A percentile compares a stretch with the other conserved stretches of the same genome.
These are phyloP conservation scores for Forficula auricularia DNA, from an alignment of 1,140 invertebrate species.

Conservation along the genomic window DNA sequence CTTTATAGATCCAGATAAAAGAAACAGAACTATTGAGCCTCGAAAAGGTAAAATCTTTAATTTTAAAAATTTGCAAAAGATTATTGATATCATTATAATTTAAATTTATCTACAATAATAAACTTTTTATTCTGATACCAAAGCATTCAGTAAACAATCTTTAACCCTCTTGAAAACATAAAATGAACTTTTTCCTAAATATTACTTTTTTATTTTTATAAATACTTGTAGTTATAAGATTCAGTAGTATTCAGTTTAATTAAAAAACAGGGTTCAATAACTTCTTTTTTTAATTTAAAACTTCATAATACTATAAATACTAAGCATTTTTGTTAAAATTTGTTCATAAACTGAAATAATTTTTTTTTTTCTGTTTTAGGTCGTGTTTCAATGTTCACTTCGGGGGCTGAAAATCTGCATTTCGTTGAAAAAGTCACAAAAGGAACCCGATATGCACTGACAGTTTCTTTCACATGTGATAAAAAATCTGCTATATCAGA, in stretches of 20 bases:
- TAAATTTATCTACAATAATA: conserved; percentile 3
- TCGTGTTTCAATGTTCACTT: conserved; percentile 67
- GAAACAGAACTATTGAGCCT: conserved; percentile 55
- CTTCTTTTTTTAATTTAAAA: too few relatives aligned
- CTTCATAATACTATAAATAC: too few relatives aligned
- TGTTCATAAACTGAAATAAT: too few relatives aligned
- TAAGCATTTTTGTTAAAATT: too few relatives aligned
- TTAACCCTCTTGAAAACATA: too few relatives aligned
- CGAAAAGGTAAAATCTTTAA: conserved; percentile 34
- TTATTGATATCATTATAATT: conserved; percentile 5
- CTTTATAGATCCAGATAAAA: conserved; percentile 47
- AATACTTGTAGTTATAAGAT: too few relatives aligned
- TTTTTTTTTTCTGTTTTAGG: conserved; percentile 25
- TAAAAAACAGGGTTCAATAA: too few relatives aligned
- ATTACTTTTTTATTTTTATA: too few relatives aligned
- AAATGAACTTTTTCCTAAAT: too few relatives aligned
- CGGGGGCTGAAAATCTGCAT: conserved; percentile 68
- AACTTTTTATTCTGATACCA: conserved; percentile 1
- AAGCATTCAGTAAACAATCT: conserved; percentile 2
- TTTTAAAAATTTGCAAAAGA: conserved; percentile 5
- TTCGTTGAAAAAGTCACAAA: conserved; percentile 59
- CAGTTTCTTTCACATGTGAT: conserved; percentile 75
- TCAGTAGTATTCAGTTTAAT: too few relatives aligned
- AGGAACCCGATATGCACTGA: conserved; percentile 59
- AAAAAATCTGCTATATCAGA: conserved; percentile 38